These are phyloP conservation scores for Sepiola atlantica DNA, from an alignment of 2,888 invertebrate genomes.

Conservation along the genomic window DNA sequence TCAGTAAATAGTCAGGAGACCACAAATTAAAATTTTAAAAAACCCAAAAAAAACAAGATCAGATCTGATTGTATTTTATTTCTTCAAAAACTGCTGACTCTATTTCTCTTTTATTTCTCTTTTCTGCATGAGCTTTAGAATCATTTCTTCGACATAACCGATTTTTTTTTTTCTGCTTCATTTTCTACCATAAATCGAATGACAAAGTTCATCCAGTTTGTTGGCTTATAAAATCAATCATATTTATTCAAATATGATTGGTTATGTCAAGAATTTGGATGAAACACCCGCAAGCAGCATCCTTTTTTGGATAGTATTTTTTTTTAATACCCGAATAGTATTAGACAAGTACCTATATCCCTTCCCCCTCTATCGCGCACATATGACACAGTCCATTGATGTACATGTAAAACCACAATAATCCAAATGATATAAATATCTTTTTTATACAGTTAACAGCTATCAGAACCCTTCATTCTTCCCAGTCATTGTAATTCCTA, in stretches of 20 bases:
- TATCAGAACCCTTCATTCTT: background rate
- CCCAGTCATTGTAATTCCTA: background rate
- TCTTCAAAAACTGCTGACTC: conserved; percentile 32
- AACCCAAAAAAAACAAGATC: background rate
- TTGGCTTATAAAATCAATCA: background rate
- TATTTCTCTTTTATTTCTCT: background rate
- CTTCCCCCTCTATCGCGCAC: background rate
- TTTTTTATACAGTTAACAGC: conserved; percentile 9
- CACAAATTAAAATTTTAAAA: background rate
- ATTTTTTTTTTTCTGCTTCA: background rate
- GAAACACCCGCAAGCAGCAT: background rate
- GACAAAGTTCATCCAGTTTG: background rate
- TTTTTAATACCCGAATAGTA: background rate
- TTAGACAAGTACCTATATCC: background rate
- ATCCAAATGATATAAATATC: conserved; percentile 10
- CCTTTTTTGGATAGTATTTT: background rate
- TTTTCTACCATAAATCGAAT: background rate
- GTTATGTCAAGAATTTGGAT: background rate
- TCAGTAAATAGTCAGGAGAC: background rate
- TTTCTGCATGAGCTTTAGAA: background rate
- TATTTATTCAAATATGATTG: background rate
- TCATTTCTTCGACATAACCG: background rate
- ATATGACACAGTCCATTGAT: background rate
- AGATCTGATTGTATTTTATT: conserved; percentile 21
- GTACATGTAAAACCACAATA: background rate